Evolutionary conservation across 2,888 invertebrate species (phyloP), one percentile per base, ranked within the genome.

Genomic region (Tillus elongatus): DNA sequence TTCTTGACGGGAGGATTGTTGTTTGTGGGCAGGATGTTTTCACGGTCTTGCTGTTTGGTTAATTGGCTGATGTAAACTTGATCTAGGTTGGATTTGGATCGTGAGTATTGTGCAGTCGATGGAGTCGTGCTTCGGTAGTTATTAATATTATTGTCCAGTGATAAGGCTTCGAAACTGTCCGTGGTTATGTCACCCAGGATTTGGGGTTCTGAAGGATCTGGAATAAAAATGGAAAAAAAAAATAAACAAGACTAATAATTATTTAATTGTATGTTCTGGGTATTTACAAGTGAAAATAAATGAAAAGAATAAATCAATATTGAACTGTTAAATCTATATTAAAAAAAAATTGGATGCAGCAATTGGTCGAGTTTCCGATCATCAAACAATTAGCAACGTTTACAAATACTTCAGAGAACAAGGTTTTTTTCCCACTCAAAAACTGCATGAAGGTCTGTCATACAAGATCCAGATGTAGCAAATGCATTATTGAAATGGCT

Each of bases 171-270:
- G 30, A 63, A 54, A 39, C 48, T 60, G 40, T 62, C 59, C 35
- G 49, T 49, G 13, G 50, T 47, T 30, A 51, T 39, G 27, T 55
- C 50, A 32, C 51, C 48, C 24, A 61, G 40, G 24, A 71, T 68
- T 55, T 72, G 72, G 3, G 72, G 71, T 46, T 68, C 64, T 2
- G 69, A 52, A 11, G 71, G 70, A 57, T 71, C 70, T 67, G 52
- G 13, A 65, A 56, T n/a, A n/a, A n/a, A n/a, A n/a, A n/a, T n/a
- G n/a, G 24, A n/a, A 24, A 6, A 24, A 24, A 24, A n/a, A 24
- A n/a, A 8, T n/a, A 24, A 8, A 24, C 6, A n/a, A n/a, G n/a
- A n/a, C n/a, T n/a, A n/a, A n/a, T n/a, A n/a, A n/a, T n/a, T n/a
- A n/a, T n/a, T 24, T 24, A 24, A 24, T 24, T 24, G 6, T 6